phyloP scores from a whole-genome alignment of 2,888 invertebrate species.

The Chelonus formosanus region DNA sequence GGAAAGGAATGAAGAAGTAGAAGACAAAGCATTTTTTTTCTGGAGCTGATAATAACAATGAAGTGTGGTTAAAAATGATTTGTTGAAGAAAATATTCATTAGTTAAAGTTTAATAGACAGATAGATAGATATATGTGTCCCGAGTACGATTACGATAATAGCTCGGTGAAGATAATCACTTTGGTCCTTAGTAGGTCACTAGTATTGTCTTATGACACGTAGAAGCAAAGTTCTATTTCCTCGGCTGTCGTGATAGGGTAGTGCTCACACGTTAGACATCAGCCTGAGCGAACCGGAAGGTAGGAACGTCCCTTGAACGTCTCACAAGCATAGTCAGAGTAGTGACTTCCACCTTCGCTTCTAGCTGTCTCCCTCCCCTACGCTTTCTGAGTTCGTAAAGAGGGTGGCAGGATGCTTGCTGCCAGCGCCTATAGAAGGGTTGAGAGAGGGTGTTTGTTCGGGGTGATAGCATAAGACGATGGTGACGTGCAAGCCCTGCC shows the following conservation, averaged over 20 bases:
- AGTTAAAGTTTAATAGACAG: background rate
- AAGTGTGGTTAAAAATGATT: too few species aligned
- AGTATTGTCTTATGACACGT: slow-evolving; percentile 42
- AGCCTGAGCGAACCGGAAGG: slow-evolving; percentile 32
- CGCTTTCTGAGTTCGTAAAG: slow-evolving; percentile 42
- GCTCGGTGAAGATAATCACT: slow-evolving; percentile 4
- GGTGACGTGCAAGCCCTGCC: slow-evolving; percentile 62
- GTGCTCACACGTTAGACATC: slow-evolving; percentile 33
- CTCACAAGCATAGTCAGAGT: slow-evolving; percentile 38
- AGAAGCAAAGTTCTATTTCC: slow-evolving; percentile 43
- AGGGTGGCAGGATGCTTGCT: slow-evolving; percentile 43
- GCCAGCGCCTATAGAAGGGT: slow-evolving; percentile 13
- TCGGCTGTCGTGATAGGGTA: slow-evolving; percentile 40
- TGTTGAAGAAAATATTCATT: background rate
- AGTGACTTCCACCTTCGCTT: slow-evolving; percentile 43
- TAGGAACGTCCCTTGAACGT: slow-evolving; percentile 33
- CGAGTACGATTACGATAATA: background rate
- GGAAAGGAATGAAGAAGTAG: background rate
- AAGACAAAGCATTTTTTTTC: background rate
- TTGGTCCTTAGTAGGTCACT: slow-evolving; percentile 42
- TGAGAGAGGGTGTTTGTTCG: slow-evolving; percentile 57
- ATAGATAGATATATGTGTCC: background rate
- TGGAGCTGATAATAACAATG: too few species aligned
- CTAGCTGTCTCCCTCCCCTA: slow-evolving; percentile 33
- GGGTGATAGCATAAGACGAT: slow-evolving; percentile 64